These are phyloP conservation scores for Aratinga solstitialis DNA, from an alignment of 2,797 vertebrate genomes.

Conservation along the genomic window DNA sequence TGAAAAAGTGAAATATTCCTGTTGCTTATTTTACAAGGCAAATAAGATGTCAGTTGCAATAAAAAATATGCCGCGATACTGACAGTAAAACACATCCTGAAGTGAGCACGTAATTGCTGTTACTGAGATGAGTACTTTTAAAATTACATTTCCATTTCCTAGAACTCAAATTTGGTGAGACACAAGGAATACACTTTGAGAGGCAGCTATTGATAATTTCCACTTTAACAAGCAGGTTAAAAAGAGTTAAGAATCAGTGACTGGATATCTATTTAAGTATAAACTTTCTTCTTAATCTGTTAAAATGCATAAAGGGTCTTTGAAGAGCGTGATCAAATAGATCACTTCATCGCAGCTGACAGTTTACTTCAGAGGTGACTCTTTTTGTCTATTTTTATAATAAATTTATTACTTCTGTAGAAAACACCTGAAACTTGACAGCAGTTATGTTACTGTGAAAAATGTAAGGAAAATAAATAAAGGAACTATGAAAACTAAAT, in stretches of 20 bases:
- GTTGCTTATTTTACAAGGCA: conserved; percentile 50
- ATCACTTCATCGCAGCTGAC: conserved; percentile 58
- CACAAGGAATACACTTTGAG: conserved; percentile 62
- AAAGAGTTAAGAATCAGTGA: conserved; percentile 73
- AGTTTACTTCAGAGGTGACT: conserved; percentile 56
- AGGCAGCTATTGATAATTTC: conserved; percentile 73
- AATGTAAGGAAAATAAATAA: conserved; percentile 55
- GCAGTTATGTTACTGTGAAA: conserved; percentile 55
- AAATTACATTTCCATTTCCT: conserved; percentile 76
- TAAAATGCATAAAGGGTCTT: conserved; percentile 73
- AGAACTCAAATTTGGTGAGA: conserved; percentile 61
- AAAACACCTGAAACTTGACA: conserved; percentile 57
- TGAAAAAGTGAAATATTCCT: conserved; percentile 74
- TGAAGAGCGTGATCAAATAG: conserved; percentile 76
- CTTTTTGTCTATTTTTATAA: conserved; percentile 66
- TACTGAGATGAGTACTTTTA: conserved; percentile 58
- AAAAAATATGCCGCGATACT: not conserved
- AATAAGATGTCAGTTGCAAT: conserved; percentile 59
- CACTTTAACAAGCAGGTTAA: conserved; percentile 71
- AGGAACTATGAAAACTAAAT: conserved; percentile 59
- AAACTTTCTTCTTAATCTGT: conserved; percentile 67
- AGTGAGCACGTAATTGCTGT: conserved; percentile 57
- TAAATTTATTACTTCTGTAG: conserved; percentile 53
- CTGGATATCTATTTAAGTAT: conserved; percentile 72
- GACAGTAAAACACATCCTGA: conserved; percentile 51